phyloP scores from a whole-genome alignment of 1,140 invertebrate species.

The Cecropterus lyciades region DNA sequence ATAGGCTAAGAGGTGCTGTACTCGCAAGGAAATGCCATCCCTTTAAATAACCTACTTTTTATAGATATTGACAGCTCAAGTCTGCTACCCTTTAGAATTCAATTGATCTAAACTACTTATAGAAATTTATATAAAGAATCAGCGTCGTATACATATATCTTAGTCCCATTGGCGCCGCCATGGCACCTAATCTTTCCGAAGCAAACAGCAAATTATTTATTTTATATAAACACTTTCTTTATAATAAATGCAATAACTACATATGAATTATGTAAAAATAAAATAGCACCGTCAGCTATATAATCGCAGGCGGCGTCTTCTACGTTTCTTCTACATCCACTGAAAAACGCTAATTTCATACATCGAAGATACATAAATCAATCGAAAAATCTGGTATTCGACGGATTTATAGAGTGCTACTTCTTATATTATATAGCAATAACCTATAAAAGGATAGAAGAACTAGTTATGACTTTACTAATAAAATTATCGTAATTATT shows the following conservation, averaged over 20 bases:
- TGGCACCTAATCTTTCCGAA: too few relatives aligned
- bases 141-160: too few relatives aligned
- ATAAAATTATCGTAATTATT: slow-evolving; percentile 21
- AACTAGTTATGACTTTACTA: slow-evolving; percentile 9
- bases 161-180: too few relatives aligned
- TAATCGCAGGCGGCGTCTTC: not conserved
- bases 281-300: not conserved
- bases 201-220: too few relatives aligned
- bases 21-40: too few relatives aligned
- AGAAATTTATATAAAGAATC: too few relatives aligned
- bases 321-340: not conserved
- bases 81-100: too few relatives aligned
- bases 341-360: slow-evolving; percentile 5
- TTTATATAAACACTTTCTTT: too few relatives aligned
- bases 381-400: slow-evolving; percentile 4
- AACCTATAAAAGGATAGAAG: slow-evolving; percentile 10
- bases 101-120: too few relatives aligned
- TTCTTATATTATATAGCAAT: not conserved
- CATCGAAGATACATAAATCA: slow-evolving; percentile 15
- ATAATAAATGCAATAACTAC: not conserved
- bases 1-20: too few relatives aligned
- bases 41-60: too few relatives aligned
- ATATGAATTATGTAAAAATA: not conserved
- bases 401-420: not conserved
- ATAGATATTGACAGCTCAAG: too few relatives aligned